Evolutionary conservation across 1,140 invertebrate species (phyloP).

Genomic region (Scaptomyza graminum): DNA sequence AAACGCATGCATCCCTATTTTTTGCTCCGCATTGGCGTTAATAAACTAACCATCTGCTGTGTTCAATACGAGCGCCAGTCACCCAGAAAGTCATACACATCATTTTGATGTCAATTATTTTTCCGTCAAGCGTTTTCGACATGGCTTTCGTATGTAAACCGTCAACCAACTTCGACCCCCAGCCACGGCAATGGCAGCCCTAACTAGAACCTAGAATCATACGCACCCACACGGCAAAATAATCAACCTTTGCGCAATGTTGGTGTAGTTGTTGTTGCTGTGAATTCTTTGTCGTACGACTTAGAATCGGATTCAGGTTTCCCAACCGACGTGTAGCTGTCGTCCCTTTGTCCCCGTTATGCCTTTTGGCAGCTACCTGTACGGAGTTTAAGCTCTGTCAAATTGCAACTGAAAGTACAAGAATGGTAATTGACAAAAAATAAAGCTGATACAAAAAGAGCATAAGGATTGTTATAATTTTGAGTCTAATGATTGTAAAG

Average conservation of each 20-base stretch:
- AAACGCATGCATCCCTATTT: background rate
- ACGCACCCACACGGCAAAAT: background rate
- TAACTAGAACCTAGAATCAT: background rate
- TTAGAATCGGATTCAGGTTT: constrained; percentile 25
- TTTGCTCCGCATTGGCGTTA: constrained; percentile 2
- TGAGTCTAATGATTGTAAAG: background rate
- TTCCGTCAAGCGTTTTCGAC: constrained; percentile 40
- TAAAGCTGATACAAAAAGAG: background rate
- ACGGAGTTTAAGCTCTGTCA: constrained; percentile 1
- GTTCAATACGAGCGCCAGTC: constrained; percentile 28
- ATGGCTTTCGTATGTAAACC: constrained; percentile 35
- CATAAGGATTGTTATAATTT: background rate
- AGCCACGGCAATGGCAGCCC: background rate
- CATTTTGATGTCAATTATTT: constrained; percentile 66
- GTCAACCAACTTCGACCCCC: background rate
- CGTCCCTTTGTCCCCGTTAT: background rate
- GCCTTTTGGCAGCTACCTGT: constrained; percentile 1
- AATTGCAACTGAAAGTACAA: constrained; percentile 23
- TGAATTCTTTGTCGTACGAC: constrained; percentile 25
- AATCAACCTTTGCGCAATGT: background rate
- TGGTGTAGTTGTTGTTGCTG: background rate
- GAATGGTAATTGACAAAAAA: constrained; percentile 22
- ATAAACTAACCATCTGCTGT: constrained; percentile 33
- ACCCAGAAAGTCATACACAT: constrained; percentile 32
- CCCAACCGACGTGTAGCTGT: constrained; percentile 5